Percentiles rank a stretch among this genome's conserved stretches.
These are phyloP conservation scores for Opisthocomus hoazin DNA, from an alignment of 2,113 vertebrate species.

Conservation along the genomic window DNA sequence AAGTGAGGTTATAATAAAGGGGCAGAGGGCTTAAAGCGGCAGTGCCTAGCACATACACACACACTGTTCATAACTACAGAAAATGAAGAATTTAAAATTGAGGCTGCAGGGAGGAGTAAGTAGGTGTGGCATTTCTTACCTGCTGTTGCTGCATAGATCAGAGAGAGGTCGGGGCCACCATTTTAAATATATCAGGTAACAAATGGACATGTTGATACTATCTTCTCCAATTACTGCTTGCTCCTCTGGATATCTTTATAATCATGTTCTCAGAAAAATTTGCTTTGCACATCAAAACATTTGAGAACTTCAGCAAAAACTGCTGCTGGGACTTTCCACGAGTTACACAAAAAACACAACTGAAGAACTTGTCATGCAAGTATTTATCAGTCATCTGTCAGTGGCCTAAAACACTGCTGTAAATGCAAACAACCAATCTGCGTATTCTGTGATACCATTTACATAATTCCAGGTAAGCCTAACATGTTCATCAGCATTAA, in stretches of 20 bases:
- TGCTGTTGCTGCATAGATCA: neutral
- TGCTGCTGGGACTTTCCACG: neutral
- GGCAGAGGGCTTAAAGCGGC: neutral
- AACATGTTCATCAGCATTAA: neutral
- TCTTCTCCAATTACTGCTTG: neutral
- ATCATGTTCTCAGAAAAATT: neutral
- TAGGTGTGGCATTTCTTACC: neutral
- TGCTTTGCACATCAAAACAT: neutral
- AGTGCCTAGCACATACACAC: neutral
- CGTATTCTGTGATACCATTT: neutral
- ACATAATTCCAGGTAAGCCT: neutral
- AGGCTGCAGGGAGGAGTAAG: neutral
- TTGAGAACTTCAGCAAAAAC: neutral
- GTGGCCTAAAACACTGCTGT: neutral
- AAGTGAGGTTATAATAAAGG: neutral
- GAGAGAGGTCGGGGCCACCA: neutral
- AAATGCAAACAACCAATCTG: neutral
- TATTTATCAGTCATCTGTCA: neutral
- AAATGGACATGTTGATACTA: neutral
- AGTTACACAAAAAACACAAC: neutral
- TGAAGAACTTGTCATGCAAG: neutral
- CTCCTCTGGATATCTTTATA: neutral
- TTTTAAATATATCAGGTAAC: neutral
- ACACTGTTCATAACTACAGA: neutral
- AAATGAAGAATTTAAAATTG: neutral